phyloP scores from a whole-genome alignment of 2,113 vertebrate species.

The Nerophis lumbriciformis region DNA sequence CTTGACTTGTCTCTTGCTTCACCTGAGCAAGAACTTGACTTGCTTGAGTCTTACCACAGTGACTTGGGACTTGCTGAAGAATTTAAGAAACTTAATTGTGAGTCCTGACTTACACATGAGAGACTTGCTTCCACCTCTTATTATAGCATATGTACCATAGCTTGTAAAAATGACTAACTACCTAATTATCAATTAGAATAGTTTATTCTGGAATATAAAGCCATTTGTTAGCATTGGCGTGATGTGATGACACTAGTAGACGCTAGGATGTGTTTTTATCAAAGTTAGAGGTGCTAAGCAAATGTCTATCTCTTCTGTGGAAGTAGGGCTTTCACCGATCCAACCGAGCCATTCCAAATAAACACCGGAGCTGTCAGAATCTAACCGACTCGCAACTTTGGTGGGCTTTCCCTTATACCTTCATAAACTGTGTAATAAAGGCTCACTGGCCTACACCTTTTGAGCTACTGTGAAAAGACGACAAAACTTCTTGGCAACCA shows the following conservation, averaged over 20 bases:
- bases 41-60: too few species aligned
- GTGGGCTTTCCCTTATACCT: slow-evolving; percentile 28
- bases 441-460: not conserved
- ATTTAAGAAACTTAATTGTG: too few species aligned
- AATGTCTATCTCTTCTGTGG: slow-evolving; percentile 10
- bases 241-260: slow-evolving; percentile 5
- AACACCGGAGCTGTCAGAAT: slow-evolving; percentile 37
- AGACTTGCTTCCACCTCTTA: too few species aligned
- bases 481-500: not conserved
- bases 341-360: slow-evolving; percentile 24
- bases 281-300: slow-evolving; percentile 1
- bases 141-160: too few species aligned
- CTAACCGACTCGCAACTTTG: slow-evolving; percentile 23
- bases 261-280: slow-evolving; percentile 6
- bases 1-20: too few species aligned
- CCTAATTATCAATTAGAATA: too few species aligned
- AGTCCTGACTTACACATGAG: too few species aligned
- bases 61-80: too few species aligned
- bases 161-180: too few species aligned
- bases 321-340: slow-evolving; percentile 19
- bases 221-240: too few species aligned
- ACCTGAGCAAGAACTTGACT: too few species aligned
- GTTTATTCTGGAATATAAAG: too few species aligned
- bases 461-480: slow-evolving; percentile 4
- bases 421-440: slow-evolving; percentile 1